Evolutionary conservation across 2,797 vertebrate species (phyloP).

Genomic region (Babyrousa celebensis): DNA sequence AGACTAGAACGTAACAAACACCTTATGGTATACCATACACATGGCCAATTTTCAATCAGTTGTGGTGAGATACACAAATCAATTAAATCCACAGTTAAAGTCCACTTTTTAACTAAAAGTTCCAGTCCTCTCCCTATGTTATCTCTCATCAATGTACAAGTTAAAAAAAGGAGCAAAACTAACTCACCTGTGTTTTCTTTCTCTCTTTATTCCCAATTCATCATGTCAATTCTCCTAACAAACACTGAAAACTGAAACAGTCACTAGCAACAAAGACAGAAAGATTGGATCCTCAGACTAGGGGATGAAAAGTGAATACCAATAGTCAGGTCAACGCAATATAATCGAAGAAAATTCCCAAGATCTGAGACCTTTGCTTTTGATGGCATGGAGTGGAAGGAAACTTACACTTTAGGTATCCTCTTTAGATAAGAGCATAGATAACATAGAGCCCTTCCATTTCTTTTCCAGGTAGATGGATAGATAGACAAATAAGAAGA

Average conservation of each 20-base stretch:
- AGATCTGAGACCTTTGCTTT: slow-evolving; percentile 2
- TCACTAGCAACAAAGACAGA: background rate
- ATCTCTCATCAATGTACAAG: background rate
- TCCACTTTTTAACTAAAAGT: background rate
- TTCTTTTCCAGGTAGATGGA: background rate
- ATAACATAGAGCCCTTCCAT: background rate
- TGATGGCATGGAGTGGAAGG: background rate
- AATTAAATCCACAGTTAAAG: slow-evolving; percentile 32
- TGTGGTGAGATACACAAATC: background rate
- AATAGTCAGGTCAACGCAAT: background rate
- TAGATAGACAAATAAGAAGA: background rate
- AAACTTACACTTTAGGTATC: background rate
- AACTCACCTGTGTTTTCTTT: background rate
- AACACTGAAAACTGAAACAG: background rate
- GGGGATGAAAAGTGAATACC: background rate
- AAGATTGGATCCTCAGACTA: background rate
- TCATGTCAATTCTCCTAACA: background rate
- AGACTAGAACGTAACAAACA: background rate
- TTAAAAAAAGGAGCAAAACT: slow-evolving; percentile 5
- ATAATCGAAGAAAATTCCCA: background rate
- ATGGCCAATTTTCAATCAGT: slow-evolving; percentile 8
- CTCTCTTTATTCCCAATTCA: slow-evolving; percentile 3
- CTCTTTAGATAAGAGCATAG: background rate
- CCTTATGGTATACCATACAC: background rate
- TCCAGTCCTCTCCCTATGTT: background rate